A percentile compares a stretch with the other conserved stretches of the same genome.
Conservation (phyloP, 1,140 invertebrate genomes). For the Amphibalanus amphitrite region DNA sequence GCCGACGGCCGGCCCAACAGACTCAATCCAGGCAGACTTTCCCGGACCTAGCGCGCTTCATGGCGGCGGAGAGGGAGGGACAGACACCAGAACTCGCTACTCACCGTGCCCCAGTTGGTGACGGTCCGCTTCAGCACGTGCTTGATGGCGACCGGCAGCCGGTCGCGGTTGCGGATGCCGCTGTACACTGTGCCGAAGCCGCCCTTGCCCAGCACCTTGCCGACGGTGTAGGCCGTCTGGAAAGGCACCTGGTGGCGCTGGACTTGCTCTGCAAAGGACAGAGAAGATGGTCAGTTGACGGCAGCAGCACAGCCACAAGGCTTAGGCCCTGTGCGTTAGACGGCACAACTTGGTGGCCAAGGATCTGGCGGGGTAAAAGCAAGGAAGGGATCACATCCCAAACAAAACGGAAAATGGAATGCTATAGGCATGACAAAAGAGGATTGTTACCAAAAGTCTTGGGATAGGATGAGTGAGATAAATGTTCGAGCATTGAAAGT, state of each 20-base stretch:
- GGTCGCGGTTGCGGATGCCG: slow-evolving; percentile 34
- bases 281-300: neutral
- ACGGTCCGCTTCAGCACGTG: slow-evolving; percentile 39
- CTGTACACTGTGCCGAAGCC: slow-evolving; percentile 47
- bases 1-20: neutral
- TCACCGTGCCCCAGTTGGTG: slow-evolving; percentile 37
- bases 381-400: neutral
- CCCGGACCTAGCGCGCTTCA: neutral
- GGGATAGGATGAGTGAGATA: too few relatives aligned
- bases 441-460: too few relatives aligned
- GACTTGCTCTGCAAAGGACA: neutral
- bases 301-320: neutral
- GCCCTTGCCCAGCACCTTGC: slow-evolving; percentile 36
- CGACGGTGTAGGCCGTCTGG: slow-evolving; percentile 19
- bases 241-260: slow-evolving; percentile 11
- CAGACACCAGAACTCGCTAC: slow-evolving; percentile 11
- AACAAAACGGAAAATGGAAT: neutral
- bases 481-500: too few relatives aligned
- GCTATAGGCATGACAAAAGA: neutral
- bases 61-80: neutral
- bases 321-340: neutral
- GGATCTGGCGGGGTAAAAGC: too few relatives aligned
- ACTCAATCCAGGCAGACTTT: neutral
- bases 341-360: neutral
- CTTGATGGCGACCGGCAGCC: slow-evolving; percentile 41